Percentiles rank a stretch among this genome's conserved stretches.
These are phyloP conservation scores for Nematostella vectensis DNA, from an alignment of 92 coral and sea anemone species.

Conservation along the genomic window DNA sequence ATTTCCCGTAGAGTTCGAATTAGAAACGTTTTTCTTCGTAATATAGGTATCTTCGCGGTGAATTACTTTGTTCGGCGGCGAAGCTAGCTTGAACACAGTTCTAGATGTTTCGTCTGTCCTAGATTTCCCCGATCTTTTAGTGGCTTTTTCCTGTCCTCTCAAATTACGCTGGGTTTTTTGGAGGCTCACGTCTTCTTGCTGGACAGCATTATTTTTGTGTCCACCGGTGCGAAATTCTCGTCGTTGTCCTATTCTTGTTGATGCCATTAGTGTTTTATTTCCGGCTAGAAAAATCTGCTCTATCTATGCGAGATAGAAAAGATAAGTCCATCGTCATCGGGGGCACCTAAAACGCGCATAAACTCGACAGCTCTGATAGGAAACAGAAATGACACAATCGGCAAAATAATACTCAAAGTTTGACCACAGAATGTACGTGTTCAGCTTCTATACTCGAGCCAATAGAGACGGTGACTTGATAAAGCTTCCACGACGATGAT, in stretches of 20 bases:
- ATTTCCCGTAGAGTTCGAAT: conserved; percentile 8
- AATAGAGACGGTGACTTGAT: no score
- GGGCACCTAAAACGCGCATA: background rate
- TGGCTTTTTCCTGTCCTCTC: conserved; percentile 17
- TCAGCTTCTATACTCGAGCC: no score
- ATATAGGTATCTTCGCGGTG: conserved; percentile 24
- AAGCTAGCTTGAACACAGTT: conserved; percentile 23
- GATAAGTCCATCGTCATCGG: conserved; percentile 11
- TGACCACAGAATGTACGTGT: no score
- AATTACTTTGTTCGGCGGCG: conserved; percentile 47
- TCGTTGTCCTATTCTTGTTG: conserved; percentile 23
- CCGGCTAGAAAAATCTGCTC: conserved; percentile 12
- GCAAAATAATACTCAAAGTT: no score
- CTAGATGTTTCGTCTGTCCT: conserved; percentile 28
- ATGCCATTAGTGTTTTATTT: conserved; percentile 17
- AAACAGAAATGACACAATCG: no score
- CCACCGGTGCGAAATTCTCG: conserved; percentile 13
- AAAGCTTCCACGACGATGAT: no score
- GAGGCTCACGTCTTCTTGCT: conserved; percentile 8
- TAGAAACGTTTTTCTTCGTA: conserved; percentile 1
- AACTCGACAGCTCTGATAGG: no score
- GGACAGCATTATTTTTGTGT: conserved; percentile 4
- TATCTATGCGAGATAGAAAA: conserved; percentile 7
- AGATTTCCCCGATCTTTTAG: conserved; percentile 24
- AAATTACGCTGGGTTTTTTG: conserved; percentile 4